Conservation (phyloP, 2,888 invertebrate genomes). For the Volucella inflata region DNA sequence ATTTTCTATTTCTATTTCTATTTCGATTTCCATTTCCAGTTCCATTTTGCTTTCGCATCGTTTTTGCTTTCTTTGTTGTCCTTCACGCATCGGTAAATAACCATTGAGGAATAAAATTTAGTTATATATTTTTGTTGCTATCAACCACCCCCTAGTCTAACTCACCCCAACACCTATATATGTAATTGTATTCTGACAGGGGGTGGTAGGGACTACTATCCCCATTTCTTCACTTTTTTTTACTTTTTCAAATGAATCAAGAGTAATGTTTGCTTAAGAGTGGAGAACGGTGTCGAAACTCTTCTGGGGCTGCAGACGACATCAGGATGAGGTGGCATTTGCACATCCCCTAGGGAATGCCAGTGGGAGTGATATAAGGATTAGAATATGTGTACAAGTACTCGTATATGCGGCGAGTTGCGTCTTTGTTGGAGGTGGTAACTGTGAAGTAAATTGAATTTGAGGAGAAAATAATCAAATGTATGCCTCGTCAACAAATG, state of each 20-base stretch:
- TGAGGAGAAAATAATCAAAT: constrained; percentile 72
- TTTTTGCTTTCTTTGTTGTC: constrained; percentile 61
- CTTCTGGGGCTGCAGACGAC: neutral
- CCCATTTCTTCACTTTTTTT: neutral
- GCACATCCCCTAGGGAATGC: constrained; percentile 35
- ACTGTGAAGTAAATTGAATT: constrained; percentile 72
- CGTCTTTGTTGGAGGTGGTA: constrained; percentile 23
- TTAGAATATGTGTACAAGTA: neutral
- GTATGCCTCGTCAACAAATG: constrained; percentile 72
- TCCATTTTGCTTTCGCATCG: constrained; percentile 17
- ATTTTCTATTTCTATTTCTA: too few species aligned
- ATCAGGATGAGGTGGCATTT: neutral
- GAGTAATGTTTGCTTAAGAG: constrained; percentile 68
- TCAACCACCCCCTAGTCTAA: constrained; percentile 6
- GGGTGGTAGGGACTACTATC: too few species aligned
- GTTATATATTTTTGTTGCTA: constrained; percentile 37
- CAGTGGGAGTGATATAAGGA: neutral
- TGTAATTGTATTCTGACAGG: too few species aligned
- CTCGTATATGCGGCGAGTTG: constrained; percentile 12
- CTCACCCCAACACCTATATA: neutral
- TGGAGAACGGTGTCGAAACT: constrained; percentile 62
- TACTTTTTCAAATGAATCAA: constrained; percentile 57
- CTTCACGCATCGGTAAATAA: constrained; percentile 74
- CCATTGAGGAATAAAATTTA: constrained; percentile 70
- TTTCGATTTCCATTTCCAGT: too few species aligned